Conservation (phyloP, 1,140 invertebrate genomes). For the Papilio dardanus region DNA sequence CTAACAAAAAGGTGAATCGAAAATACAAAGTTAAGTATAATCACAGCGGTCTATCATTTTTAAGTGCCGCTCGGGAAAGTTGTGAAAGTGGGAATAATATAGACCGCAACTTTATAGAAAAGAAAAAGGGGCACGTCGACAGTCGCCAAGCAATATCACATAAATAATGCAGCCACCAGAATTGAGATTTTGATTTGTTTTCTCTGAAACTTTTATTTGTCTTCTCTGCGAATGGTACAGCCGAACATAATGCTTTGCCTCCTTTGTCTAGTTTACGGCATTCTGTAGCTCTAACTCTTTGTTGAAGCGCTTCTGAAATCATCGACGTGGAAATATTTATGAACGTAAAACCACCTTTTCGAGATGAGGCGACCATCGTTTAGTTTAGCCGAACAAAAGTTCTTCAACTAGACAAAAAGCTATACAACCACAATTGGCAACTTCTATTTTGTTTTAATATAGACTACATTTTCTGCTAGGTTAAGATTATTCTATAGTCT, state of each 20-base stretch:
- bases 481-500: neutral
- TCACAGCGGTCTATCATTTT: conserved; percentile 41
- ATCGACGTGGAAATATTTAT: conserved; percentile 37
- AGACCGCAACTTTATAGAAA: conserved; percentile 63
- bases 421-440: neutral
- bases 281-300: conserved; percentile 32
- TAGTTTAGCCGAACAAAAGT: conserved; percentile 11
- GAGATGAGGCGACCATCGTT: conserved; percentile 13
- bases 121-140: conserved; percentile 68
- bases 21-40: conserved; percentile 37
- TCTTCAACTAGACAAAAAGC: conserved; percentile 14
- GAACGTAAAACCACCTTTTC: conserved; percentile 29
- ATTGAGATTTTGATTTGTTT: conserved; percentile 82
- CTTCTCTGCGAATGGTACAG: conserved; percentile 58
- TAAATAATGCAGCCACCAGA: conserved; percentile 75
- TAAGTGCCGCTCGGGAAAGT: conserved; percentile 44
- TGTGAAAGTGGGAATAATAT: conserved; percentile 59
- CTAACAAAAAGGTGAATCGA: conserved; percentile 22
- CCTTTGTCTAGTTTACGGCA: conserved; percentile 40
- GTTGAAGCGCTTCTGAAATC: conserved; percentile 26
- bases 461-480: neutral
- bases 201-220: conserved; percentile 79
- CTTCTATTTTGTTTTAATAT: neutral
- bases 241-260: conserved; percentile 56
- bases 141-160: conserved; percentile 76